Conservation (phyloP, 2,797 vertebrate genomes). For the Dermochelys coriacea region DNA sequence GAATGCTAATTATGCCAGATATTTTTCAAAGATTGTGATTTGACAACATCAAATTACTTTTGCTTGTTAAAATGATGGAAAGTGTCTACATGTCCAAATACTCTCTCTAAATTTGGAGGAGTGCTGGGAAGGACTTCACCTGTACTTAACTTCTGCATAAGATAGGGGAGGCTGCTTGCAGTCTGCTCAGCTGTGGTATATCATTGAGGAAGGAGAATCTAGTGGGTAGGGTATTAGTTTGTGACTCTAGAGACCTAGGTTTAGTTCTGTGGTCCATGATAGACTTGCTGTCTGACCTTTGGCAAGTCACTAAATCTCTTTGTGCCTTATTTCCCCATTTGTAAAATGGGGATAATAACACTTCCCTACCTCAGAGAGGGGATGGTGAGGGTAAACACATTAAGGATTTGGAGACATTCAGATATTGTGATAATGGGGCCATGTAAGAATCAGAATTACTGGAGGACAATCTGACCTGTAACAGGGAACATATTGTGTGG, state of each 20-base stretch:
- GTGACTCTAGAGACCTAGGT: neutral
- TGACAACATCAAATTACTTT: neutral
- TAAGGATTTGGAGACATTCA: neutral
- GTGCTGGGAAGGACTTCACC: accelerated
- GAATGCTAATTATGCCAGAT: accelerated
- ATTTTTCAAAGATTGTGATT: neutral
- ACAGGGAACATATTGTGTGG: neutral
- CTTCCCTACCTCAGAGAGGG: neutral
- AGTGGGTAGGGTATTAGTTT: neutral
- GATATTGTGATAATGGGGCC: neutral
- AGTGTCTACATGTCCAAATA: neutral
- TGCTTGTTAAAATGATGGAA: neutral
- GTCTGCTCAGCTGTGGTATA: neutral
- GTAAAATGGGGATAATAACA: neutral
- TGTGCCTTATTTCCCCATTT: neutral
- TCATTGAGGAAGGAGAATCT: neutral
- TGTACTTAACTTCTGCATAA: neutral
- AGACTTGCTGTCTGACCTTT: neutral
- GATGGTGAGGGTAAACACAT: neutral
- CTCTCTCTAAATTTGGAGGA: neutral
- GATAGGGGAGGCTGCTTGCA: neutral
- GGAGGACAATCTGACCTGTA: neutral
- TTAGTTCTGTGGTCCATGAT: neutral
- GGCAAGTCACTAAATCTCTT: neutral
- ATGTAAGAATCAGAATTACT: neutral